Base-by-base conservation (phyloP, 2,888 invertebrate genomes). In the Drosophila conformis region DNA sequence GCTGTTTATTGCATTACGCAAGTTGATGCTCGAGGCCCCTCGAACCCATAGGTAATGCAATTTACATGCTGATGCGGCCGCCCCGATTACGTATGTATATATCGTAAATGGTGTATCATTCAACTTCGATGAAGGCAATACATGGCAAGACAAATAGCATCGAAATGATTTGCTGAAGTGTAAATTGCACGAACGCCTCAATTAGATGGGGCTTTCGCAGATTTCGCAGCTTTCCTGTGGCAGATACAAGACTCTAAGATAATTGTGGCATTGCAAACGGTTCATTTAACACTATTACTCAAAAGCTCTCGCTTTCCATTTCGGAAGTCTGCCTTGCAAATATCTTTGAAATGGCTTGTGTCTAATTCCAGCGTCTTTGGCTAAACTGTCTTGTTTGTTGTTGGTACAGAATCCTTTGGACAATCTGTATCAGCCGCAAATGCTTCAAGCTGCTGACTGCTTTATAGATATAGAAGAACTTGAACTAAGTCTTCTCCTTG, bases 1-100 rank as follows among this genome's bases (percentile, higher is more conserved):
- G 82, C 89, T 84, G 87, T 90, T 89, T 87, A 90, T 89, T 90
- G 89, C 89, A 84, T 91, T 90, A 81, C 79, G 78, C 68, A 69
- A 89, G 75, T 81, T 76, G 76, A 73, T 69, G 75, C 73, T 66
- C 49, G 63, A 73, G 78, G 68, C 71, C 53, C 40, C 66, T 58
- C 59, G 42, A 59, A 52, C 65, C 59, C 63, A 67, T 69, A 78
- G 75, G 78, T 87, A 82, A 89, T 87, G 87, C 85, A 90, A 88
- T 90, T 89, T 90, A 84, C 89, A 90, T 89, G 78, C 73, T 84
- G 88, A 88, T 87, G 78, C 65, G 68, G 73, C 73, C 57, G 69
- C 69, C 75, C 76, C 81, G 81, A 82, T 83, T 83, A 77, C 80
- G 69, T 69, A 25, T 57, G 40, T 57, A 40, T 54, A 62, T 63